Percentiles rank a stretch among this genome's conserved stretches.
Evolutionary conservation across 1,140 invertebrate species (phyloP).

Genomic region (Drosophila nikananu): DNA sequence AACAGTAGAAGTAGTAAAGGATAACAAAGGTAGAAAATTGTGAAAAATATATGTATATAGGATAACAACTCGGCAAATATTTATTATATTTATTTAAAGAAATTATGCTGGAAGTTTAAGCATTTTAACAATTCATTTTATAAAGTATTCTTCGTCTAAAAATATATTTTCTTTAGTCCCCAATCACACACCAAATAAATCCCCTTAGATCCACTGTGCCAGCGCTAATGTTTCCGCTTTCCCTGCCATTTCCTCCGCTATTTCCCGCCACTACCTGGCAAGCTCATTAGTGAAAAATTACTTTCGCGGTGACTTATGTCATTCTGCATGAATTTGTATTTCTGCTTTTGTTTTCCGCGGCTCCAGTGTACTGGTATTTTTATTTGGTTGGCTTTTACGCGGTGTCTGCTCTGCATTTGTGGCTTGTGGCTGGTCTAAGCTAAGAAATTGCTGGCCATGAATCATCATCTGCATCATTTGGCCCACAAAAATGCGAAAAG

Average conservation of each 20-base stretch:
- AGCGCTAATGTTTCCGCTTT: conserved; percentile 4
- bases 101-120: not conserved
- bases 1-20: conserved; percentile 2
- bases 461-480: conserved; percentile 70
- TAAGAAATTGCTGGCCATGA: conserved; percentile 69
- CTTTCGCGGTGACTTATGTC: conserved; percentile 82
- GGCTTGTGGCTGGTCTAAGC: conserved; percentile 39
- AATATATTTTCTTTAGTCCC: not conserved
- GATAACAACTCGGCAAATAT: not conserved
- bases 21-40: not conserved
- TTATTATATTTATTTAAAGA: not conserved
- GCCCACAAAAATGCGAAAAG: conserved; percentile 20
- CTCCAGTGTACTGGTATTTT: conserved; percentile 12
- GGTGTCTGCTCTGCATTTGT: conserved; percentile 36
- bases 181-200: not conserved
- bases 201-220: conserved; percentile 18
- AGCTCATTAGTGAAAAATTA: conserved; percentile 84
- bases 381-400: conserved; percentile 19
- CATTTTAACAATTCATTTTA: not conserved
- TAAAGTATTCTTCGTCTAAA: not conserved
- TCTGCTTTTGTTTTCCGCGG: conserved; percentile 66
- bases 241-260: conserved; percentile 9
- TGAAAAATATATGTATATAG: not conserved
- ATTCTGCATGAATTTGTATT: conserved; percentile 80
- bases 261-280: conserved; percentile 45